Evolutionary conservation across 2,797 vertebrate genomes (phyloP), one percentile per base, ranked within the genome.

Genomic region (Cuculus canorus): DNA sequence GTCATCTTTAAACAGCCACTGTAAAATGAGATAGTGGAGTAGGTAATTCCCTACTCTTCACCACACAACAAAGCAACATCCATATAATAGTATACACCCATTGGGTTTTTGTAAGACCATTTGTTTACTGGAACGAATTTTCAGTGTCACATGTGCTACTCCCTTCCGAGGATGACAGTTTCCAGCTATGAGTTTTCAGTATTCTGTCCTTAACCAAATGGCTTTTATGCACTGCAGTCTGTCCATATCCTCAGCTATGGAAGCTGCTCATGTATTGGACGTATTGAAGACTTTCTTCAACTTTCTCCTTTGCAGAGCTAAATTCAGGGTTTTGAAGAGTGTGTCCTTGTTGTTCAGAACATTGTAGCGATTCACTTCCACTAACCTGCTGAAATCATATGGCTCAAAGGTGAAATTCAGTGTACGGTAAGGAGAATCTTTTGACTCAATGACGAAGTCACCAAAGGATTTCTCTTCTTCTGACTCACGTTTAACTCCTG

Each of bases 321-420:
- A 93, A 41, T 25, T 71, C 1, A 99, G 91, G 4, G 90, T 94
- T 21, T 73, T 79, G 35, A 96, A 84, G 77, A 99, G 86, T 6
- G 45, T 33, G 7, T 98, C 95, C 48, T 90, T 95, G 45, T 97
- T 99, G 96, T 98, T 98, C 21, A 97, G 68, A 39, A 99, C 96
- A 2, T 99, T 99, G 94, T 99, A 99, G 63, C 87, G 43, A 53
- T 96, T 98, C 93, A 99, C 92, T 16, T 97, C 96, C 86, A 98
- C 95, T 32, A 99, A 93, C 41, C 92, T 96, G 43, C 97, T 96
- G 90, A 98, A 99, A 70, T 98, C 97, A 5, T 96, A 17, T 0
- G 97, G 77, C 24, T 98, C 88, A 83, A 98, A 98, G 39, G 98
- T 98, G 57, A 99, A 97, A 53, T 98, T 96, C 4, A 95, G 93